Percentiles rank a stretch among this genome's conserved stretches.
These are phyloP conservation scores for Ascaphus truei DNA, from an alignment of 2,113 vertebrate species.

Conservation along the genomic window DNA sequence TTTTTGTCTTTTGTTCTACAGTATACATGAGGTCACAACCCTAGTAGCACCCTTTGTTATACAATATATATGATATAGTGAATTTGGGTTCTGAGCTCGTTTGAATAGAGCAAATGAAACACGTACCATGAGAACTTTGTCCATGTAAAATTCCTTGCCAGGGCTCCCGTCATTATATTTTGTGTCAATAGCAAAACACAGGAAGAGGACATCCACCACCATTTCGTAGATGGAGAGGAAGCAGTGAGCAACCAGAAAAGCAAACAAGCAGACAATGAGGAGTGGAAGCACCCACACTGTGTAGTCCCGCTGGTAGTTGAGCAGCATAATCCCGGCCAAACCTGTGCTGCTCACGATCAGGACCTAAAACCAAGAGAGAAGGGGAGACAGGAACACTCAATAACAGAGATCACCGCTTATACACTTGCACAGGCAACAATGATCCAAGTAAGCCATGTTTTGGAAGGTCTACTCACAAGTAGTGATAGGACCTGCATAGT, in stretches of 20 bases:
- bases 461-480: too few species aligned
- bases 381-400: slow-evolving; percentile 8
- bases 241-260: slow-evolving; percentile 96
- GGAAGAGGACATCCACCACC: slow-evolving; percentile 96
- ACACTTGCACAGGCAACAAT: too few species aligned
- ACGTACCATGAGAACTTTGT: slow-evolving; percentile 96
- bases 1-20: too few species aligned
- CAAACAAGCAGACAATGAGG: slow-evolving; percentile 91
- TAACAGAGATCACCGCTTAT: too few species aligned
- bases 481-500: too few species aligned
- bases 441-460: too few species aligned
- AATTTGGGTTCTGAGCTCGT: too few species aligned
- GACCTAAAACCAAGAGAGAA: slow-evolving; percentile 63
- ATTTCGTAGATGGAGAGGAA: slow-evolving; percentile 98
- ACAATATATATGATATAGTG: too few species aligned
- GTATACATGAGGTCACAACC: too few species aligned
- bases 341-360: slow-evolving; percentile 90
- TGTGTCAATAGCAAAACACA: slow-evolving; percentile 96
- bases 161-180: slow-evolving; percentile 96
- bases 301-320: slow-evolving; percentile 92
- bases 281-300: slow-evolving; percentile 94
- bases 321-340: slow-evolving; percentile 84
- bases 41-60: too few species aligned
- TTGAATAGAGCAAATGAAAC: too few species aligned
- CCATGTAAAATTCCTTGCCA: slow-evolving; percentile 96